phyloP scores from a whole-genome alignment of 2,797 vertebrate genomes.

The Erithacus rubecula region DNA sequence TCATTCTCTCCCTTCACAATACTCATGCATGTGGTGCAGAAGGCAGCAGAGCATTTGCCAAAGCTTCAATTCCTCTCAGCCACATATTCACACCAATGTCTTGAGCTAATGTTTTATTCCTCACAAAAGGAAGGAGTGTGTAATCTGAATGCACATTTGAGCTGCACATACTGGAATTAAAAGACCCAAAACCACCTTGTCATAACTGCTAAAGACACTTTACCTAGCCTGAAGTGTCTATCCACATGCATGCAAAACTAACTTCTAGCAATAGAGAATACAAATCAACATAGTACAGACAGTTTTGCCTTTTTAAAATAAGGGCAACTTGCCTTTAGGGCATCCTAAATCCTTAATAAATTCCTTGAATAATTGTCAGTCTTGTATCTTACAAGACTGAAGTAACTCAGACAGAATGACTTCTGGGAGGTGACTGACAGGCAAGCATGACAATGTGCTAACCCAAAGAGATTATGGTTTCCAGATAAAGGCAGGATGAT shows the following conservation, averaged over 20 bases:
- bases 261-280: background rate
- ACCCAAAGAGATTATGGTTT: background rate
- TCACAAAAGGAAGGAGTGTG: background rate
- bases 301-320: background rate
- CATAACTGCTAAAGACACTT: background rate
- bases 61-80: background rate
- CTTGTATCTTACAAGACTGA: background rate
- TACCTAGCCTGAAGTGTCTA: background rate
- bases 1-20: background rate
- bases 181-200: background rate
- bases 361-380: background rate
- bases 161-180: background rate
- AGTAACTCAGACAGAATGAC: background rate
- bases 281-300: background rate
- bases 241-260: background rate
- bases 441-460: background rate
- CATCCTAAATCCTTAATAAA: background rate
- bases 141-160: background rate
- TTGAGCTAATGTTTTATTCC: background rate
- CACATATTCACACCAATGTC: background rate
- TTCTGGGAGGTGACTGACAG: background rate
- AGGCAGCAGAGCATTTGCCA: background rate
- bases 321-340: background rate
- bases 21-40: rapidly evolving
- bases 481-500: background rate